Evolutionary conservation across 1,140 invertebrate genomes (phyloP).

Genomic region (Lucilia cuprina): DNA sequence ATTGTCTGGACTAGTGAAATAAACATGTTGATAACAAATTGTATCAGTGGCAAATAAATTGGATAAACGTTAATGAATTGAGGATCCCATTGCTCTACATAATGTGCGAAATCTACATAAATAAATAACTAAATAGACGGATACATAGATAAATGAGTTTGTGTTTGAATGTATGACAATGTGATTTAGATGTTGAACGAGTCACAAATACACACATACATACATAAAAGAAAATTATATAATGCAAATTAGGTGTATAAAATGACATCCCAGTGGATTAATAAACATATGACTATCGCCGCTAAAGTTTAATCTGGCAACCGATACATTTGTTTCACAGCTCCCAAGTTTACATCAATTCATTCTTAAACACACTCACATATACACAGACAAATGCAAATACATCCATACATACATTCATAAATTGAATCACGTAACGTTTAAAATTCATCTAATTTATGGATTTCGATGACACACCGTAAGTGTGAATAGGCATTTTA

Average conservation of each 20-base stretch:
- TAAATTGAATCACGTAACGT: constrained; percentile 11
- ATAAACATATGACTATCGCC: constrained; percentile 7
- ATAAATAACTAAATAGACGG: neutral
- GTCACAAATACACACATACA: neutral
- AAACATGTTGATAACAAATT: neutral
- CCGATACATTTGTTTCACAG: neutral
- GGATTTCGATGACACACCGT: neutral
- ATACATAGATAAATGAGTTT: neutral
- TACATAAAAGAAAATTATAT: neutral
- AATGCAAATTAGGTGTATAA: constrained; percentile 12
- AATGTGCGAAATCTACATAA: neutral
- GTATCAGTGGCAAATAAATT: neutral
- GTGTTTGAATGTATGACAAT: neutral
- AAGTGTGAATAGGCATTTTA: constrained; percentile 4
- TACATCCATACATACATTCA: neutral
- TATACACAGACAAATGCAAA: neutral
- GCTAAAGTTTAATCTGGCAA: neutral
- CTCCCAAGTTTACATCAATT: constrained; percentile 2
- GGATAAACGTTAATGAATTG: neutral
- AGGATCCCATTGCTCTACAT: neutral
- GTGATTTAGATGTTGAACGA: neutral
- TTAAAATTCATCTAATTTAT: constrained; percentile 12
- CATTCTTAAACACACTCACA: neutral
- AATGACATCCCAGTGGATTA: constrained; percentile 2
- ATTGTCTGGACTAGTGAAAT: neutral